These are phyloP conservation scores for Ichneumon xanthorius DNA, from an alignment of 2,888 invertebrate genomes.

Conservation along the genomic window DNA sequence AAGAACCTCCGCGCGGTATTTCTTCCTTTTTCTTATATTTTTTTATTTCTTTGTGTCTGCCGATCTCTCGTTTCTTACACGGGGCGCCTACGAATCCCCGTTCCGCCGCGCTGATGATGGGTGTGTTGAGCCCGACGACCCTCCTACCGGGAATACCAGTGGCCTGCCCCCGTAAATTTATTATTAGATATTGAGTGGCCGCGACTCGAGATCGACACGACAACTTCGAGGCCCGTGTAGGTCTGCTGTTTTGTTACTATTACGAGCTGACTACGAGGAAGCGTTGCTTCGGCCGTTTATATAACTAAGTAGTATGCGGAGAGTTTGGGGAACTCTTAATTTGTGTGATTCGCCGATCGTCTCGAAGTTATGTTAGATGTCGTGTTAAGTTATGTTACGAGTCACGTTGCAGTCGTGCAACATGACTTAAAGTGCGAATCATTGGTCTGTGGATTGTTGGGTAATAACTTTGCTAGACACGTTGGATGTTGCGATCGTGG, in stretches of 20 bases:
- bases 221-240: background rate
- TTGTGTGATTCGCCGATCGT: no score
- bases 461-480: no score
- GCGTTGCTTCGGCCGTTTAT: no score
- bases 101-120: conserved; percentile 12
- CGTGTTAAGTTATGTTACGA: no score
- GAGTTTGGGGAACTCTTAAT: no score
- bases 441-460: no score
- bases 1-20: conserved; percentile 21
- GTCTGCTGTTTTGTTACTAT: background rate
- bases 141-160: conserved; percentile 14
- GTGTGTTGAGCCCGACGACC: conserved; percentile 4
- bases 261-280: no score
- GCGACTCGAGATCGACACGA: background rate
- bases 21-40: background rate
- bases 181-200: conserved; percentile 7
- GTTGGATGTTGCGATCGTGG: no score
- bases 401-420: no score
- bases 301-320: no score
- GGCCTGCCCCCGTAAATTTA: conserved; percentile 18
- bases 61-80: background rate
- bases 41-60: background rate
- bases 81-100: background rate
- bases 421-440: no score
- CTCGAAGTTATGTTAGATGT: no score